Percentiles rank a stretch among this genome's conserved stretches.
phyloP scores from a whole-genome alignment of 2,888 invertebrate genomes.

The Nowickia ferox region DNA sequence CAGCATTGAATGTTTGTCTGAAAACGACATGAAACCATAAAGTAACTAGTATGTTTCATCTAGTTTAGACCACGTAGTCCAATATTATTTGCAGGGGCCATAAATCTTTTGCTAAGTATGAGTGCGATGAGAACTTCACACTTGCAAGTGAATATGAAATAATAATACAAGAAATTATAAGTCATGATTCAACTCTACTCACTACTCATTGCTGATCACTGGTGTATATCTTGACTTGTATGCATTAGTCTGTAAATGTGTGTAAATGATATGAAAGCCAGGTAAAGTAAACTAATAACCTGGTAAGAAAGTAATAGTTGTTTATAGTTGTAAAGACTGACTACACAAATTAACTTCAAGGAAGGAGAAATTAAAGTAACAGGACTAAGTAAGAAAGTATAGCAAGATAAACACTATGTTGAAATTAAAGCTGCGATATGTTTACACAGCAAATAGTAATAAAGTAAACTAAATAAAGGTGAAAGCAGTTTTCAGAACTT shows the following conservation, averaged over 20 bases:
- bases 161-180: too few relatives aligned
- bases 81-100: too few relatives aligned
- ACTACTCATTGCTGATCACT: too few relatives aligned
- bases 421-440: not conserved
- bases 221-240: slow-evolving; percentile 1
- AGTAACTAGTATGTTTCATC: too few relatives aligned
- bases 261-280: not conserved
- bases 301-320: not conserved
- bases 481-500: slow-evolving; percentile 7
- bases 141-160: too few relatives aligned
- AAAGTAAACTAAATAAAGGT: not conserved
- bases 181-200: too few relatives aligned
- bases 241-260: not conserved
- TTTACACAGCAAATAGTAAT: not conserved
- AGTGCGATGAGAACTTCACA: too few relatives aligned
- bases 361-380: slow-evolving; percentile 17
- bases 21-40: too few relatives aligned
- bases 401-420: not conserved
- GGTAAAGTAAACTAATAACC: not conserved
- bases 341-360: slow-evolving; percentile 18
- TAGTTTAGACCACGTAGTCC: too few relatives aligned
- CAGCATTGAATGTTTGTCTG: too few relatives aligned
- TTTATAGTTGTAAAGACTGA: slow-evolving; percentile 2
- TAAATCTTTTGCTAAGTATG: too few relatives aligned
- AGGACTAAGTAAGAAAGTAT: not conserved